Conservation (phyloP, 92 coral and sea anemone species). For the Parazoanthus darwini region DNA sequence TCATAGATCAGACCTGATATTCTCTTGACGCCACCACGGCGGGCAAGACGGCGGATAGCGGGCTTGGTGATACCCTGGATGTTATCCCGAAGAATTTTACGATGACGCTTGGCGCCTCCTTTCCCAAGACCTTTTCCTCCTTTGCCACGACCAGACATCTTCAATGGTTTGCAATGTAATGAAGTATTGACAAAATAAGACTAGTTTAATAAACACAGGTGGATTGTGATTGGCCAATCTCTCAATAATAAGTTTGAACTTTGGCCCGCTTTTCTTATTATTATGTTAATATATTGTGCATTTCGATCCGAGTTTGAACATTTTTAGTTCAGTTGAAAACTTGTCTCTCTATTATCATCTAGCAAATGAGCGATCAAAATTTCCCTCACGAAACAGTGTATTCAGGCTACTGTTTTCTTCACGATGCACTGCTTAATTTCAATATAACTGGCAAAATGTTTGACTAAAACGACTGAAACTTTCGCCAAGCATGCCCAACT, state of each 20-base stretch:
- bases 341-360: neutral
- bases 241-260: no score
- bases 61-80: no score
- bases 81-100: no score
- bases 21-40: no score
- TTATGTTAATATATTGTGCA: neutral
- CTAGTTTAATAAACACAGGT: conserved; percentile 1
- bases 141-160: conserved; percentile 25
- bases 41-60: no score
- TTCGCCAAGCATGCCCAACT: neutral
- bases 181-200: neutral
- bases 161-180: neutral
- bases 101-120: conserved; percentile 48
- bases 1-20: no score
- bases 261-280: no score
- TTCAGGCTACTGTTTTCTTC: neutral
- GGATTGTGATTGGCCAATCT: no score
- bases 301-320: neutral
- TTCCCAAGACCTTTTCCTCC: conserved; percentile 24
- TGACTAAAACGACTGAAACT: neutral
- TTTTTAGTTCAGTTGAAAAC: neutral
- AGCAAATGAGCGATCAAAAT: neutral
- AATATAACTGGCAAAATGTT: no score
- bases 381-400: neutral
- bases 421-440: neutral